phyloP scores from a whole-genome alignment of 2,888 invertebrate species.

The Falcaria lacertinaria region DNA sequence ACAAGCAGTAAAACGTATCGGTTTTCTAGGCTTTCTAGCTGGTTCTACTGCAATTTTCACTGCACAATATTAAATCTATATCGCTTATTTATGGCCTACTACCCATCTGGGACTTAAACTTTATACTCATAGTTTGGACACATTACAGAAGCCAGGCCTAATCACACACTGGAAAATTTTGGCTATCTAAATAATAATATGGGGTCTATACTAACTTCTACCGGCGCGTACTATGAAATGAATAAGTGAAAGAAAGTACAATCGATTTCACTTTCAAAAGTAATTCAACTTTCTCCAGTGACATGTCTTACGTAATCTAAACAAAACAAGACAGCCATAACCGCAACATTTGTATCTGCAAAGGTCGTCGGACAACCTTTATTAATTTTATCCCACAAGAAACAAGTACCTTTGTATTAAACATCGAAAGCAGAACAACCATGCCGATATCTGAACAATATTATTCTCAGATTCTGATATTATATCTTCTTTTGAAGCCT shows the following conservation, averaged over 20 bases:
- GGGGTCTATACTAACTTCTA: conserved; percentile 38
- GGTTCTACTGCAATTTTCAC: too few relatives aligned
- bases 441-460: too few relatives aligned
- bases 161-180: neutral
- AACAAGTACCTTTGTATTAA: too few relatives aligned
- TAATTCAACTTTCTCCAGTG: conserved; percentile 79
- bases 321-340: conserved; percentile 71
- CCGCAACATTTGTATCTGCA: conserved; percentile 63
- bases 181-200: neutral
- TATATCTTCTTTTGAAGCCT: too few relatives aligned
- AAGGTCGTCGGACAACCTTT: conserved; percentile 57
- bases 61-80: too few relatives aligned
- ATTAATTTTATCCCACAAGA: conserved; percentile 20
- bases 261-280: conserved; percentile 80
- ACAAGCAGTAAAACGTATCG: neutral
- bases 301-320: conserved; percentile 74
- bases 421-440: too few relatives aligned
- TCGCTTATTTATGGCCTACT: too few relatives aligned
- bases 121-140: too few relatives aligned
- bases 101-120: too few relatives aligned
- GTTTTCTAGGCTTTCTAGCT: neutral
- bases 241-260: conserved; percentile 77
- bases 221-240: conserved; percentile 62
- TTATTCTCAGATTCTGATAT: too few relatives aligned
- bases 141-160: too few relatives aligned